Conservation (phyloP, 2,797 vertebrate genomes). For the Syncerus caffer region DNA sequence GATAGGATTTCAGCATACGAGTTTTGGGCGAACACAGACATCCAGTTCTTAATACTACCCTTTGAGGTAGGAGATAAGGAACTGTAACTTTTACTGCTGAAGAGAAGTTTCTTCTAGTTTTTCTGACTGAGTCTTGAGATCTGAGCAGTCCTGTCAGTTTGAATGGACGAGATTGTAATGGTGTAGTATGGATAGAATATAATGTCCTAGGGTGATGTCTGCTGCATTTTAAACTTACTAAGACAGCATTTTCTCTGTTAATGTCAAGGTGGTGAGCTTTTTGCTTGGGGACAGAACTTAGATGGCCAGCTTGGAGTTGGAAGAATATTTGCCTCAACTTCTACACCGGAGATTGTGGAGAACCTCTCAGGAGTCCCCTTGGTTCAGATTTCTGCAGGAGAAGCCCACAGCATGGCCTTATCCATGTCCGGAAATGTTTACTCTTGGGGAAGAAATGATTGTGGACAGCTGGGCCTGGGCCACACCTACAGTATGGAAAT, state of each 20-base stretch:
- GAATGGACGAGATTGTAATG: not conserved
- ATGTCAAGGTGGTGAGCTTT: constrained; percentile 80
- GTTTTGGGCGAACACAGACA: not conserved
- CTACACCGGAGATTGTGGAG: constrained; percentile 60
- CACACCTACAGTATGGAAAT: constrained; percentile 77
- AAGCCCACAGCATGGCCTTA: constrained; percentile 74
- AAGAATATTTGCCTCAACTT: accelerated
- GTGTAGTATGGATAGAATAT: not conserved
- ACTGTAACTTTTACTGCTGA: not conserved
- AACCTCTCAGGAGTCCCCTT: constrained; percentile 75
- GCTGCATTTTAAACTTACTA: not conserved
- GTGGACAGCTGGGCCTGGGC: constrained; percentile 82
- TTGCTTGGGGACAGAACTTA: constrained; percentile 80
- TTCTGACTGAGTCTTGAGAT: not conserved
- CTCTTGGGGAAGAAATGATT: constrained; percentile 82
- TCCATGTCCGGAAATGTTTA: constrained; percentile 81
- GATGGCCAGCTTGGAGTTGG: constrained; percentile 78
- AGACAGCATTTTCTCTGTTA: not conserved
- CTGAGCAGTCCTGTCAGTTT: not conserved
- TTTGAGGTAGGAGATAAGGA: not conserved
- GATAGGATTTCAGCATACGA: not conserved
- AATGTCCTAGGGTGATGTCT: not conserved
- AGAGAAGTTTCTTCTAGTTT: not conserved
- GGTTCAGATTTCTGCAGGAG: constrained; percentile 81
- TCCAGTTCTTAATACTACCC: not conserved